Percentiles rank a stretch among this genome's conserved stretches.
Conservation (phyloP, 2,797 vertebrate species). For the Thripadectes ignobilis region DNA sequence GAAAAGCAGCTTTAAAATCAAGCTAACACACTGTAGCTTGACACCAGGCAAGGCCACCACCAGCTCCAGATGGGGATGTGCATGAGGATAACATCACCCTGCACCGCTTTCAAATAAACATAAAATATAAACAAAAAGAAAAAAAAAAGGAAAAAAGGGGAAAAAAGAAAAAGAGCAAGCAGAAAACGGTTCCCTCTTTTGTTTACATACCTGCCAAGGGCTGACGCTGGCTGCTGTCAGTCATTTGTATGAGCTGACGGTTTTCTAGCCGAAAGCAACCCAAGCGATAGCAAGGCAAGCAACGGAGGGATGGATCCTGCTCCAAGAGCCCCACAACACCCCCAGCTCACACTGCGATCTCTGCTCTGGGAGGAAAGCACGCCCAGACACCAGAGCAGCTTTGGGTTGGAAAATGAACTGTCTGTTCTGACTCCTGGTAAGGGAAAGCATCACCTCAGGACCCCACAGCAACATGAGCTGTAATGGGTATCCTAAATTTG, state of each 20-base stretch:
- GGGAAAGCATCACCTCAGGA: neutral
- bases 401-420: neutral
- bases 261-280: conserved; percentile 37
- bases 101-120: accelerated
- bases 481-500: accelerated
- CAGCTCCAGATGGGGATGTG: neutral
- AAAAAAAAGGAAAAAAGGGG: accelerated
- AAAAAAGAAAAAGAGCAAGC: neutral
- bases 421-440: neutral
- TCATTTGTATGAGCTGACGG: conserved; percentile 30
- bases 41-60: neutral
- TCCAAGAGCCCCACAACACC: neutral
- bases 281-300: neutral
- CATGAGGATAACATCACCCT: neutral
- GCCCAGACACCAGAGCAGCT: neutral
- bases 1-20: neutral
- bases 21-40: neutral
- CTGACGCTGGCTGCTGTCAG: conserved; percentile 52
- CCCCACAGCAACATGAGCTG: neutral
- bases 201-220: conserved; percentile 65
- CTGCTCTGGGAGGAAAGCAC: neutral
- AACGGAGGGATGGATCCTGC: neutral
- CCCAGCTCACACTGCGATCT: neutral
- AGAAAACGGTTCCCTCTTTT: conserved; percentile 34
- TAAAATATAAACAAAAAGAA: accelerated